Conservation (phyloP, 92 coral and sea anemone species). For the Zoanthus gigantus region DNA sequence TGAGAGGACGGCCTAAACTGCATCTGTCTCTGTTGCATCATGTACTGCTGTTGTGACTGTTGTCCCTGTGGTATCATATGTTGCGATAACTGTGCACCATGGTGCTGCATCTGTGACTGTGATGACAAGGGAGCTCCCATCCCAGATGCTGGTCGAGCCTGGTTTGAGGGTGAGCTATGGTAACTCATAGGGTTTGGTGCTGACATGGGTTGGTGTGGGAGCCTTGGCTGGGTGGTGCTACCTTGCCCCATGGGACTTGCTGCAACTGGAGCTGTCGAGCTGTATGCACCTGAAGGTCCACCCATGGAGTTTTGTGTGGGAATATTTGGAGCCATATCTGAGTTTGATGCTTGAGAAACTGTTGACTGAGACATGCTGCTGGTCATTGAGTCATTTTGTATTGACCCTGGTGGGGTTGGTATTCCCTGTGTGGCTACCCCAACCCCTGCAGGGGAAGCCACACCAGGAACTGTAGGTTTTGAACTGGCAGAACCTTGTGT, state of each 20-base stretch:
- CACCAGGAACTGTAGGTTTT: constrained; percentile 65
- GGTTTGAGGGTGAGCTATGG: constrained; percentile 71
- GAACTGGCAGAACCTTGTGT: constrained; percentile 56
- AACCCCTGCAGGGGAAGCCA: constrained; percentile 67
- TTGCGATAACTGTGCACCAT: constrained; percentile 76
- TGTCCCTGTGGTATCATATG: constrained; percentile 88
- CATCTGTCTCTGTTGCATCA: constrained; percentile 93
- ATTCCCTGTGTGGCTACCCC: constrained; percentile 70
- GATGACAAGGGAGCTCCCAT: constrained; percentile 74
- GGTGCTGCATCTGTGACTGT: constrained; percentile 79
- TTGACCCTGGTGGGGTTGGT: constrained; percentile 45
- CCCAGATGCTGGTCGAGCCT: constrained; percentile 62
- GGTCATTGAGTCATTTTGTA: constrained; percentile 15
- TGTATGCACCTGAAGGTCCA: constrained; percentile 50
- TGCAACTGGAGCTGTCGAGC: constrained; percentile 64
- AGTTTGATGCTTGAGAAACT: constrained; percentile 47
- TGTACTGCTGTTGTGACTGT: constrained; percentile 85
- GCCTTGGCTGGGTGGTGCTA: constrained; percentile 80
- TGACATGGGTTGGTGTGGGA: constrained; percentile 85
- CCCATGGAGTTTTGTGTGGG: constrained; percentile 64
- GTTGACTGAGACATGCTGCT: constrained; percentile 36
- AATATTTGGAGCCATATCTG: constrained; percentile 60
- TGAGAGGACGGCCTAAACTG: constrained; percentile 78
- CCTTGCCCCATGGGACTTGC: constrained; percentile 68
- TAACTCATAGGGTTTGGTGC: constrained; percentile 71